phyloP scores from a whole-genome alignment of 2,113 vertebrate species.

The Sceloporus tristichus region DNA sequence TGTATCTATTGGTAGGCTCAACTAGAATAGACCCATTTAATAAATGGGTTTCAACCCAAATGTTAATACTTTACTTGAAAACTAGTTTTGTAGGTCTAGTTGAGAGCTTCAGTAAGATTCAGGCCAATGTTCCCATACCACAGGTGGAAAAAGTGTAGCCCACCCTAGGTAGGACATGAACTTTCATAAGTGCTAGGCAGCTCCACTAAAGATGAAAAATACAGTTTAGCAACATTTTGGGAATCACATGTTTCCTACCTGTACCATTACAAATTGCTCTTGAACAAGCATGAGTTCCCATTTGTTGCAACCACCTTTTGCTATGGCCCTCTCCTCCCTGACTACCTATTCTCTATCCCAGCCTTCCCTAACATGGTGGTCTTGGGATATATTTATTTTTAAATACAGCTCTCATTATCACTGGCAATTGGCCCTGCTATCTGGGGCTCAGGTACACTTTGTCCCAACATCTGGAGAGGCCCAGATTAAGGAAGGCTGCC shows the following conservation, averaged over 20 bases:
- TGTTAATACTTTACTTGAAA: no score
- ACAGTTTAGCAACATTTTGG: not conserved
- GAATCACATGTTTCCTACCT: not conserved
- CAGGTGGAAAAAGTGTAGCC: not conserved
- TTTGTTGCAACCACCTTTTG: no score
- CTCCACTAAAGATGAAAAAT: not conserved
- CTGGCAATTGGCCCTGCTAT: not conserved
- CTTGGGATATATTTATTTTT: not conserved
- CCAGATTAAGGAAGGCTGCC: no score
- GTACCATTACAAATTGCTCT: not conserved
- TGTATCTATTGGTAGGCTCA: no score
- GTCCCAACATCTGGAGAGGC: no score
- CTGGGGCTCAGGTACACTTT: no score
- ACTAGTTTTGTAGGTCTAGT: no score
- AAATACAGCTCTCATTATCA: not conserved
- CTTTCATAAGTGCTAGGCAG: not conserved
- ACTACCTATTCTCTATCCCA: not conserved
- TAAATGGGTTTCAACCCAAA: no score
- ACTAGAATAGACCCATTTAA: no score
- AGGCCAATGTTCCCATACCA: not conserved
- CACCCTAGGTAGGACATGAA: not conserved
- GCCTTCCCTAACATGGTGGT: not conserved
- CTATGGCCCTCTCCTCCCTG: not conserved
- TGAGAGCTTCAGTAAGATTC: not conserved
- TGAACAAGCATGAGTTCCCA: not conserved